Evolutionary conservation across 2,888 invertebrate species (phyloP), one percentile per base, ranked within the genome.

Genomic region (Ormia ochracea): DNA sequence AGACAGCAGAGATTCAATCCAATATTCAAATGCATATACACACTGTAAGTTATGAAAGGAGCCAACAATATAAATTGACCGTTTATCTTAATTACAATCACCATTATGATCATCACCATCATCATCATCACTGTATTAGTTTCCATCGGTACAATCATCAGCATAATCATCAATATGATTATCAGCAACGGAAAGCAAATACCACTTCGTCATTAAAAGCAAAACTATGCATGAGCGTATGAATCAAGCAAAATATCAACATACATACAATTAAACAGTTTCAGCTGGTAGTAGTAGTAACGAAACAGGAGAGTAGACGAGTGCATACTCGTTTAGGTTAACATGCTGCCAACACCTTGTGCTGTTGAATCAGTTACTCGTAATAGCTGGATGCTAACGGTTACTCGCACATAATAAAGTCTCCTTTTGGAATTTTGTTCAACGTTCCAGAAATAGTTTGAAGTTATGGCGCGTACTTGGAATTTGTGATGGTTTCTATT

Each of bases 311-410:
- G 56, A 59, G 77, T 59, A 56, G 9, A n/a, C n/a, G n/a, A 31
- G 61, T 76, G 38, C 66, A 10, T 65, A 58, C 52, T 68, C 72
- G 72, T 41, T 80, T 80, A 80, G 76, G 80, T 80, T 80, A 69
- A 80, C 80, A 80, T 80, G 80, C 76, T 58, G 80, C 76, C 80
- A 80, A 79, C 81, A 82, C 80, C 82, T 82, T 83, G 70, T 74
- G 75, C 77, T 61, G 68, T 69, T 59, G 70, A 63, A 63, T 82
- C 82, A 83, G 84, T 83, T 79, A 82, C 82, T 83, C 82, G 82
- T 80, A 75, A 78, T 82, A 83, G 81, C 82, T 82, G 83, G 52
- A 81, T 66, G 82, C 81, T 82, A 75, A 83, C 83, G 82, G 83
- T 82, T 76, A 81, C 81, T 80, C 80, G 80, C 73, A 43, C 31